phyloP scores from a whole-genome alignment of 64 coral and sea anemone genomes.

The Dendronephthya gigantea region DNA sequence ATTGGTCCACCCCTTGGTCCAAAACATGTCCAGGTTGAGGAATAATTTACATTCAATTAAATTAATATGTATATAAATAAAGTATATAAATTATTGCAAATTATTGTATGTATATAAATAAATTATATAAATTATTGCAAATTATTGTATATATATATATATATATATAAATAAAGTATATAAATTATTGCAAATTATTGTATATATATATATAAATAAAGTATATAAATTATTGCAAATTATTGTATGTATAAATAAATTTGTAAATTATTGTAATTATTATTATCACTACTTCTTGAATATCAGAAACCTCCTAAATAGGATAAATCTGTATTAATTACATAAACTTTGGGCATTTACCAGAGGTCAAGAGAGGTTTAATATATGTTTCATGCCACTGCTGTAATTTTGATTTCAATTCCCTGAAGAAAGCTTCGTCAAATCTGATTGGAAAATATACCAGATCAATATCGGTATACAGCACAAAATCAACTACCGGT shows the following conservation, averaged over 20 bases:
- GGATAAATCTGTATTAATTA: neutral
- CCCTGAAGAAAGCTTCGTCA: neutral
- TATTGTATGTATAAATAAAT: no score
- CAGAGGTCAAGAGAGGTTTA: neutral
- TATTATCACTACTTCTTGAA: no score
- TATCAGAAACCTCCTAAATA: no score
- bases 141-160: no score
- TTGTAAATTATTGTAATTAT: no score
- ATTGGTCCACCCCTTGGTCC: constrained; percentile 18
- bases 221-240: no score
- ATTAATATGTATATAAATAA: no score
- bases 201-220: no score
- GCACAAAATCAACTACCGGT: neutral
- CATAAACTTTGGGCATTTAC: neutral
- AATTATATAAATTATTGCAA: no score
- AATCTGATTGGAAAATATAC: neutral
- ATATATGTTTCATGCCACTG: constrained; percentile 10
- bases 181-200: neutral
- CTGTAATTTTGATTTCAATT: neutral
- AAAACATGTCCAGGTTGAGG: neutral
- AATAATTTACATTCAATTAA: neutral
- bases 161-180: no score
- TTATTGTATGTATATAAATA: no score
- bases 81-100: no score
- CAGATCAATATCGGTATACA: neutral